Evolutionary conservation across 2,797 vertebrate species (phyloP).

Genomic region (Leptodactylus fallax): DNA sequence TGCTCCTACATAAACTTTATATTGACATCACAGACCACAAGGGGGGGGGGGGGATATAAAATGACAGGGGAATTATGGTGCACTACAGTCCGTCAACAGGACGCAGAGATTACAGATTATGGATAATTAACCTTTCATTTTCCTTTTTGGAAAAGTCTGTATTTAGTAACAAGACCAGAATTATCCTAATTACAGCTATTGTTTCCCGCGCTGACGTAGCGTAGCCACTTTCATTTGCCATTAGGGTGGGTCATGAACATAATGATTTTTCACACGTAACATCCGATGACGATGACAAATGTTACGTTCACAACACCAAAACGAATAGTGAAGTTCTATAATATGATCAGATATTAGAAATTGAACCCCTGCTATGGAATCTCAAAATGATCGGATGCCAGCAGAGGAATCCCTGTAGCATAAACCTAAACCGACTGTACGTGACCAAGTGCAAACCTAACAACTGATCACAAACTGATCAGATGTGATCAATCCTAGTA

Average conservation of each 20-base stretch:
- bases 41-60: no score
- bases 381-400: not conserved
- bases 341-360: not conserved
- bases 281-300: not conserved
- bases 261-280: not conserved
- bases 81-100: not conserved
- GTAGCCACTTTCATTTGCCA: not conserved
- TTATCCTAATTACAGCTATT: slow-evolving; percentile 29
- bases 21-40: not conserved
- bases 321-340: not conserved
- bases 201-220: not conserved
- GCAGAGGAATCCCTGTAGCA: no score
- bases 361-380: not conserved
- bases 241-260: not conserved
- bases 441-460: no score
- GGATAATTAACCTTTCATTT: slow-evolving; percentile 31
- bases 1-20: slow-evolving; percentile 23
- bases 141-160: not conserved
- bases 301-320: not conserved
- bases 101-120: not conserved
- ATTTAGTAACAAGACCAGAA: slow-evolving; percentile 6
- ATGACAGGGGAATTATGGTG: not conserved
- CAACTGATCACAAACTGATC: no score
- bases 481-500: no score
- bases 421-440: not conserved